These are phyloP conservation scores for Amphipyra tragopoginis DNA, from an alignment of 2,888 invertebrate species.

Conservation along the genomic window DNA sequence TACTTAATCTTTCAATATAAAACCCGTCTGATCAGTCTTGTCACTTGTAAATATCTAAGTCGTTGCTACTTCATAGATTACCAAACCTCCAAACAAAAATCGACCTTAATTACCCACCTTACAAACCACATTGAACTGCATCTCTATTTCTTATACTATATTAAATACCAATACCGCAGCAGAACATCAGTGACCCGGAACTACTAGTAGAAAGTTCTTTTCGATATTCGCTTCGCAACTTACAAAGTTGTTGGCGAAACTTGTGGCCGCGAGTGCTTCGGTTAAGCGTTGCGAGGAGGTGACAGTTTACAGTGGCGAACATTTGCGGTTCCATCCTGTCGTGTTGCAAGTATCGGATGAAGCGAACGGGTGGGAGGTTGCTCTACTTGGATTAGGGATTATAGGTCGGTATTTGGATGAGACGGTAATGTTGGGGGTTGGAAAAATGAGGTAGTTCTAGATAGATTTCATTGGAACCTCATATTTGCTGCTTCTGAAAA, in stretches of 20 bases:
- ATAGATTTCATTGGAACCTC: no score
- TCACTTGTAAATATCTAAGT: not conserved
- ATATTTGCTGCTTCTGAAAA: no score
- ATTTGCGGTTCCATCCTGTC: conserved; percentile 63
- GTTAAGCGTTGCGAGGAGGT: conserved; percentile 64
- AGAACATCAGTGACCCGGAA: conserved; percentile 57
- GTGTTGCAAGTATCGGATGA: conserved; percentile 55
- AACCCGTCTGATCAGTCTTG: no score
- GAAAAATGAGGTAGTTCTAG: no score
- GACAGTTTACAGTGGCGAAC: conserved; percentile 77
- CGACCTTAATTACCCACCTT: conserved; percentile 12
- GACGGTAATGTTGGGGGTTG: no score
- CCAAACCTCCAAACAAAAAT: conserved; percentile 5
- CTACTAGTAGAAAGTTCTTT: conserved; percentile 57
- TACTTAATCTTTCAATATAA: no score
- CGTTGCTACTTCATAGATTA: not conserved
- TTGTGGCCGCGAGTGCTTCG: conserved; percentile 72
- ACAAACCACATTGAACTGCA: conserved; percentile 20
- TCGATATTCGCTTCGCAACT: conserved; percentile 71
- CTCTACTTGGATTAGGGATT: conserved; percentile 35
- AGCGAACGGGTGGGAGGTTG: conserved; percentile 9
- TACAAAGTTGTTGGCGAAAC: conserved; percentile 71
- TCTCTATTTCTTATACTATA: conserved; percentile 6
- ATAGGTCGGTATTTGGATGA: not conserved
- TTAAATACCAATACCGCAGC: conserved; percentile 39